Evolutionary conservation across 2,797 vertebrate species (phyloP).

Genomic region (Halcyon smyrnensis): DNA sequence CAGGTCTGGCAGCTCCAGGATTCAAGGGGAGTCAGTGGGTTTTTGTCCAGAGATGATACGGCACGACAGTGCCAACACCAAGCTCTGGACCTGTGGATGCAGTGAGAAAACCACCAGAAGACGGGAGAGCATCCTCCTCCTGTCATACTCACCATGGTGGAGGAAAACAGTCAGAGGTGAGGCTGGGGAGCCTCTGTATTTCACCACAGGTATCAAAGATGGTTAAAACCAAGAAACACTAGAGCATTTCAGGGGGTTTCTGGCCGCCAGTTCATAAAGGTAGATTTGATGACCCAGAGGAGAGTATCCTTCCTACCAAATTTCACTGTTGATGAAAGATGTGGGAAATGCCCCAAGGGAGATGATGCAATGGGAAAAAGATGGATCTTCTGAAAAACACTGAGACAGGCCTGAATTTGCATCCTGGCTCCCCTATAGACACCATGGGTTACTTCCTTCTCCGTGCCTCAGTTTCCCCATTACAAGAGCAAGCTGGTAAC

Average conservation of each 20-base stretch:
- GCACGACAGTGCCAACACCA: neutral
- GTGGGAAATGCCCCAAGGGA: neutral
- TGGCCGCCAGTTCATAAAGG: neutral
- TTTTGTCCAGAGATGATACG: neutral
- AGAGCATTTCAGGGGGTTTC: neutral
- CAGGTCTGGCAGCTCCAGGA: neutral
- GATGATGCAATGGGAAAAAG: neutral
- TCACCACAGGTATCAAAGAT: neutral
- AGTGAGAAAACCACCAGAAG: neutral
- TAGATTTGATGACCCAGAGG: neutral
- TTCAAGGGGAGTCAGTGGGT: no score
- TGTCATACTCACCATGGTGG: accelerated
- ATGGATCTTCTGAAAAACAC: neutral
- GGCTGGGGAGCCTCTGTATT: neutral
- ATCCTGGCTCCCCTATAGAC: neutral
- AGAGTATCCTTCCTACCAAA: accelerated
- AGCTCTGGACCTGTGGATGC: no score
- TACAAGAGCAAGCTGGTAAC: neutral
- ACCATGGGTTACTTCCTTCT: neutral
- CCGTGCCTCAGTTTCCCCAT: neutral
- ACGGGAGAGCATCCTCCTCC: neutral
- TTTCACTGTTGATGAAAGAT: neutral
- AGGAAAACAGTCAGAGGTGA: accelerated
- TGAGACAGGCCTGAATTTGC: neutral
- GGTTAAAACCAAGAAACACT: neutral